Percentiles rank a stretch among this genome's conserved stretches.
phyloP scores from a whole-genome alignment of 2,113 vertebrate species.

The Phoxinus phoxinus region DNA sequence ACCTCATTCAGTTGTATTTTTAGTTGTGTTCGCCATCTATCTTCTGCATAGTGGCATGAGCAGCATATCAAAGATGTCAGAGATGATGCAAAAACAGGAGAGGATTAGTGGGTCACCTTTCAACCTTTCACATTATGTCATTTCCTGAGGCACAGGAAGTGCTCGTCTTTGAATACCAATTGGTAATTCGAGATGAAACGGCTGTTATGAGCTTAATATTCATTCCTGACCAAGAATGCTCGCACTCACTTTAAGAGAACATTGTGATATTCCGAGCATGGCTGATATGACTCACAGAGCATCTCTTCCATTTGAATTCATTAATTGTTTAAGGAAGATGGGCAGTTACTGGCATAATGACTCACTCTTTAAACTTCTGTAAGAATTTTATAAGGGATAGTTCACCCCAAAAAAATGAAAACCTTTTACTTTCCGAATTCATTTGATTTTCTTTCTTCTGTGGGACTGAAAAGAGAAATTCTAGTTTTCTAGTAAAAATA shows the following conservation, averaged over 20 bases:
- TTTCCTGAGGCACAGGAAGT: conserved; percentile 68
- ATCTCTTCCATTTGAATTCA: background rate
- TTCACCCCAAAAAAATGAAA: background rate
- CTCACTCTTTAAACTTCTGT: background rate
- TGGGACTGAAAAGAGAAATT: too few relatives aligned
- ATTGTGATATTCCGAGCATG: conserved; percentile 32
- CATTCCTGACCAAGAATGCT: conserved; percentile 54
- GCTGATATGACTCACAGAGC: conserved; percentile 19
- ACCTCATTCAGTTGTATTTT: conserved; percentile 60
- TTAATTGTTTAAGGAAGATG: background rate
- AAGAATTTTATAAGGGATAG: conserved; percentile 1
- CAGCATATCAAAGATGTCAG: conserved; percentile 28
- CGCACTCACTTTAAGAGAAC: conserved; percentile 58
- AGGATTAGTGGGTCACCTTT: conserved; percentile 55
- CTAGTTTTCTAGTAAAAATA: too few relatives aligned
- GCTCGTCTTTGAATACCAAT: conserved; percentile 72
- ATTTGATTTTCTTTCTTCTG: too few relatives aligned
- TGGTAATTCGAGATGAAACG: conserved; percentile 42
- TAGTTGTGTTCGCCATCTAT: conserved; percentile 44
- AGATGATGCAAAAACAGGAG: conserved; percentile 26
- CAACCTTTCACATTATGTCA: conserved; percentile 67
- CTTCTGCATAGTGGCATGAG: conserved; percentile 20
- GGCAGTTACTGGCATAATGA: background rate
- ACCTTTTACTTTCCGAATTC: background rate
- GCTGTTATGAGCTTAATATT: conserved; percentile 58